phyloP scores from a whole-genome alignment of 2,888 invertebrate genomes.

The Stramonita haemastoma region DNA sequence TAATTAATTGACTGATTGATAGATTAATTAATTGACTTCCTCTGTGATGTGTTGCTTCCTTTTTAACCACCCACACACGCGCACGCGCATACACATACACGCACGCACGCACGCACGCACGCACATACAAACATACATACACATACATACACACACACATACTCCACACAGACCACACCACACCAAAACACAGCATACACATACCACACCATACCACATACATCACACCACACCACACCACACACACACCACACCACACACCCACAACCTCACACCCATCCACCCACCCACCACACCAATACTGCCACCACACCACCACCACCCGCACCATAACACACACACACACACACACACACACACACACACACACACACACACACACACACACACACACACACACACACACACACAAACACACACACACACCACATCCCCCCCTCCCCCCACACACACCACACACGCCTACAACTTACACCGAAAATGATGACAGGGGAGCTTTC shows the following conservation, averaged over 20 bases:
- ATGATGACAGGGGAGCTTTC: conserved; percentile 51
- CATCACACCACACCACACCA: neutral
- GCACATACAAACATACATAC: neutral
- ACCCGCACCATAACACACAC: no score
- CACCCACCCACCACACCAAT: no score
- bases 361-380: conserved; percentile 20
- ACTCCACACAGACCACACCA: neutral
- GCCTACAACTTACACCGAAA: conserved; percentile 45
- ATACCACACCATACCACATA: no score
- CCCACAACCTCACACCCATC: neutral
- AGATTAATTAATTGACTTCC: no score
- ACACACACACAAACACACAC: neutral
- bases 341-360: conserved; percentile 9
- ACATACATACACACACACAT: neutral
- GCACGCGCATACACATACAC: conserved; percentile 1
- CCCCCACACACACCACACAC: no score
- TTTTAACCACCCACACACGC: neutral
- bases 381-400: conserved; percentile 15
- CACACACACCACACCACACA: neutral
- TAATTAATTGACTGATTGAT: no score
- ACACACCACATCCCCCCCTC: no score
- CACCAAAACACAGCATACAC: neutral
- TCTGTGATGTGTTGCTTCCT: no score
- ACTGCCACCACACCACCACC: no score
- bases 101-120: neutral